A percentile compares a stretch with the other conserved stretches of the same genome.
phyloP scores from a whole-genome alignment of 2,797 vertebrate genomes.

The Rhinella marina region DNA sequence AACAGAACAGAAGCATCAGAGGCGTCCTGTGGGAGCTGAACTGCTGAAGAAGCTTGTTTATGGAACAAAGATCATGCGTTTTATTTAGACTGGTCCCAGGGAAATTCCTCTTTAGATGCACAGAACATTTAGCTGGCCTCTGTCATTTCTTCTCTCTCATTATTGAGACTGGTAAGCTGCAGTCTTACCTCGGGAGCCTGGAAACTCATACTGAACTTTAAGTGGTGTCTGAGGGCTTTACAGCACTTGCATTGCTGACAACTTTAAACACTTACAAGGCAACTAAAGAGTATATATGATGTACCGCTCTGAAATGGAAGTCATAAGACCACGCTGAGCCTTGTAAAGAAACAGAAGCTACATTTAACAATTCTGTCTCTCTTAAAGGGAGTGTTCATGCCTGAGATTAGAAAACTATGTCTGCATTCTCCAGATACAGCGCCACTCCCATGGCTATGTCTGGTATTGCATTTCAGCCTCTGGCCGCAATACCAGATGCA shows the following conservation, averaged over 20 bases:
- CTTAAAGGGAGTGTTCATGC: not conserved
- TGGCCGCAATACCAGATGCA: not conserved
- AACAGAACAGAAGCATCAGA: slow-evolving; percentile 61
- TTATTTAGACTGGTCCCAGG: slow-evolving; percentile 68
- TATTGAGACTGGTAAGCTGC: slow-evolving; percentile 43
- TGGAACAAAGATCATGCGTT: slow-evolving; percentile 66
- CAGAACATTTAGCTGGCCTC: slow-evolving; percentile 63
- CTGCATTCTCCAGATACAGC: not conserved
- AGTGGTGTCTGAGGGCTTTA: slow-evolving; percentile 43
- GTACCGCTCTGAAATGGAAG: too few relatives aligned
- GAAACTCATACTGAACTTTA: slow-evolving; percentile 30
- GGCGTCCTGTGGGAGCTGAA: slow-evolving; percentile 50
- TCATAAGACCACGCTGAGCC: not conserved
- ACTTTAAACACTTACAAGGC: slow-evolving; percentile 20
- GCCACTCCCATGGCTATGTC: not conserved
- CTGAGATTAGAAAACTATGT: not conserved
- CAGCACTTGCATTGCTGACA: not conserved
- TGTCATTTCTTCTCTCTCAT: slow-evolving; percentile 60
- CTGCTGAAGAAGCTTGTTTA: slow-evolving; percentile 69
- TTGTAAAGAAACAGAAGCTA: not conserved
- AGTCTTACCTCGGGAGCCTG: slow-evolving; percentile 6
- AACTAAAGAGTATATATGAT: not conserved
- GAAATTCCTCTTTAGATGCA: slow-evolving; percentile 59
- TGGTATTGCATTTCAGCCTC: not conserved
- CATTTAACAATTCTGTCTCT: too few relatives aligned